These are phyloP conservation scores for Buathra laborator DNA, from an alignment of 2,888 invertebrate species.

Conservation along the genomic window DNA sequence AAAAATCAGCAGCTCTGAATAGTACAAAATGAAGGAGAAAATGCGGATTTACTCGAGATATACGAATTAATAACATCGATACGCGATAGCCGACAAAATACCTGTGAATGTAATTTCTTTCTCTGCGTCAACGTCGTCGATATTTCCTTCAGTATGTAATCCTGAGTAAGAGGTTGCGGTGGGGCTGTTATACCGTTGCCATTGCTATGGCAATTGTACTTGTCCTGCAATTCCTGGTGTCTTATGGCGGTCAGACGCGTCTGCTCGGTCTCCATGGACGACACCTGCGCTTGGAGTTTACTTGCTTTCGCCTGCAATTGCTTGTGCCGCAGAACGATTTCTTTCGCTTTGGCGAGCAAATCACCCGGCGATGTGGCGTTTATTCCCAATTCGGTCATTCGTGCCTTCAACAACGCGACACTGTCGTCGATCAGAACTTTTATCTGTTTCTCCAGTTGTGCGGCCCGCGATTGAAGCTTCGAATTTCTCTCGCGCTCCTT, in stretches of 20 bases:
- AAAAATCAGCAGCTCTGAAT: neutral
- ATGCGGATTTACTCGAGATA: no score
- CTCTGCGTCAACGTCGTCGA: slow-evolving; percentile 93
- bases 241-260: slow-evolving; percentile 90
- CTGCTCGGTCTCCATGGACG: slow-evolving; percentile 91
- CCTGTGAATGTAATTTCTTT: slow-evolving; percentile 93
- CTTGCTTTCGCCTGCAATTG: slow-evolving; percentile 96
- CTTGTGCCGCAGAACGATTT: slow-evolving; percentile 96
- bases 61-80: no score
- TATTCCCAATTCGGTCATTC: slow-evolving; percentile 97
- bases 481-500: slow-evolving; percentile 94
- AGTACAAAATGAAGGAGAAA: neutral
- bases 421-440: slow-evolving; percentile 96
- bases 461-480: slow-evolving; percentile 92
- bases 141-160: slow-evolving; percentile 94
- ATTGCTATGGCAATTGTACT: slow-evolving; percentile 88
- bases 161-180: slow-evolving; percentile 89
- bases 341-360: slow-evolving; percentile 94
- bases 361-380: slow-evolving; percentile 95
- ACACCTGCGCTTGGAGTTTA: slow-evolving; percentile 94
- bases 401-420: slow-evolving; percentile 93
- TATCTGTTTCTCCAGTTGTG: slow-evolving; percentile 97
- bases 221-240: slow-evolving; percentile 92
- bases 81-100: slow-evolving; percentile 73
- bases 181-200: slow-evolving; percentile 88